A percentile compares a stretch with the other conserved stretches of the same genome.
These are phyloP conservation scores for Drosophila atroscutellata DNA, from an alignment of 2,888 invertebrate genomes.

Conservation along the genomic window DNA sequence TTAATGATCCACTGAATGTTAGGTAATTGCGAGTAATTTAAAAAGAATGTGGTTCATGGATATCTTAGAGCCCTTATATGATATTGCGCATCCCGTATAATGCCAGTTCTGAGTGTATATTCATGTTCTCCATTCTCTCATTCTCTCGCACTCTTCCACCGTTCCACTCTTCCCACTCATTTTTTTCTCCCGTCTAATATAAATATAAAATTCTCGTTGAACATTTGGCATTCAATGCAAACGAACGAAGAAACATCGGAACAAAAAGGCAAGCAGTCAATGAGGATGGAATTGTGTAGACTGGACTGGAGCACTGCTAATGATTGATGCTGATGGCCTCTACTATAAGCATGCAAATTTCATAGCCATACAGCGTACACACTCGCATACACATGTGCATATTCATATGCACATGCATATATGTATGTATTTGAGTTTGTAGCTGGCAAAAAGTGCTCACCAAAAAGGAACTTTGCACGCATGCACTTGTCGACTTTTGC, in stretches of 20 bases:
- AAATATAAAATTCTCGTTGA: constrained; percentile 39
- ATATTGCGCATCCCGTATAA: not conserved
- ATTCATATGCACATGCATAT: constrained; percentile 6
- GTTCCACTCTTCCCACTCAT: too few relatives aligned
- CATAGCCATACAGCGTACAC: constrained; percentile 7
- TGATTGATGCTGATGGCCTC: constrained; percentile 67
- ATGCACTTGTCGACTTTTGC: constrained; percentile 71
- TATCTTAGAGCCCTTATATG: not conserved
- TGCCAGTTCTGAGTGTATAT: too few relatives aligned
- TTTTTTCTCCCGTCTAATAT: constrained; percentile 14
- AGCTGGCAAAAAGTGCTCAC: constrained; percentile 45
- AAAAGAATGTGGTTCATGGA: not conserved
- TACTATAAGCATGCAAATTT: constrained; percentile 45
- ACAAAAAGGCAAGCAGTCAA: constrained; percentile 43
- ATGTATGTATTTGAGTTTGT: not conserved
- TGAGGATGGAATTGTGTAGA: constrained; percentile 30
- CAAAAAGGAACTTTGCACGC: constrained; percentile 71
- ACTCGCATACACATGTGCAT: constrained; percentile 42
- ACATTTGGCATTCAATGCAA: constrained; percentile 49
- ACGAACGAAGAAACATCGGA: constrained; percentile 28
- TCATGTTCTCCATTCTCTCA: not conserved
- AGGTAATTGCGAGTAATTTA: not conserved
- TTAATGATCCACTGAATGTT: not conserved
- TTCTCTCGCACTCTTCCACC: not conserved
- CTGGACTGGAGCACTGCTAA: constrained; percentile 40